A percentile compares a stretch with the other conserved stretches of the same genome.
Evolutionary conservation across 2,113 vertebrate species (phyloP).

Genomic region (Sitta europaea): DNA sequence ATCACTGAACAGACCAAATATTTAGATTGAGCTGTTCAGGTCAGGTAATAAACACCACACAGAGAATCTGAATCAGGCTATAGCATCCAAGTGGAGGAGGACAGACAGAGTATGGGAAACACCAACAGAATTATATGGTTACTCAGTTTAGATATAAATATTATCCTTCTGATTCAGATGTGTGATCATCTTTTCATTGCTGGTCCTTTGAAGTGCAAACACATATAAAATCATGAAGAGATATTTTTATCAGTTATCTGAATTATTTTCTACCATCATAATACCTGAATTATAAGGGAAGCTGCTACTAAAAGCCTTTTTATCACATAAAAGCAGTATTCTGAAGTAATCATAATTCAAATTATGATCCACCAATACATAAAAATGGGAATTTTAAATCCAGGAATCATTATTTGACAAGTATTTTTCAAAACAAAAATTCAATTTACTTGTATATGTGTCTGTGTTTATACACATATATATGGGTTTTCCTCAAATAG

Average conservation of each 20-base stretch:
- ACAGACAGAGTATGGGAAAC: neutral
- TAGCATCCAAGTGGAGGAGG: neutral
- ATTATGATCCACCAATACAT: neutral
- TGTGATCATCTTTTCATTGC: neutral
- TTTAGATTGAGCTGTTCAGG: neutral
- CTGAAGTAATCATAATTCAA: neutral
- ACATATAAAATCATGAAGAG: neutral
- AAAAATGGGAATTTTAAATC: neutral
- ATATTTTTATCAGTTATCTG: slow-evolving; percentile 2
- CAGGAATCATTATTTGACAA: neutral
- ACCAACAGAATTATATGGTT: neutral
- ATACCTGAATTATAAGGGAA: neutral
- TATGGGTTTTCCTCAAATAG: neutral
- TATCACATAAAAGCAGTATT: neutral
- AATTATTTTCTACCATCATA: neutral
- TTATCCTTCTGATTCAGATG: slow-evolving; percentile 37
- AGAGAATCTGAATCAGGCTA: neutral
- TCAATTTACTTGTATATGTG: neutral
- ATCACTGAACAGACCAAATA: neutral
- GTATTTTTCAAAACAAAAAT: neutral
- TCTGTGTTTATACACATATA: neutral
- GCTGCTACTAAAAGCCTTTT: neutral
- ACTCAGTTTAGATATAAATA: slow-evolving; percentile 26
- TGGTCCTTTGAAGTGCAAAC: neutral
- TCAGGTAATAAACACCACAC: neutral